These are phyloP conservation scores for Simalia tracyae DNA, from an alignment of 2,797 vertebrate genomes.

Conservation along the genomic window DNA sequence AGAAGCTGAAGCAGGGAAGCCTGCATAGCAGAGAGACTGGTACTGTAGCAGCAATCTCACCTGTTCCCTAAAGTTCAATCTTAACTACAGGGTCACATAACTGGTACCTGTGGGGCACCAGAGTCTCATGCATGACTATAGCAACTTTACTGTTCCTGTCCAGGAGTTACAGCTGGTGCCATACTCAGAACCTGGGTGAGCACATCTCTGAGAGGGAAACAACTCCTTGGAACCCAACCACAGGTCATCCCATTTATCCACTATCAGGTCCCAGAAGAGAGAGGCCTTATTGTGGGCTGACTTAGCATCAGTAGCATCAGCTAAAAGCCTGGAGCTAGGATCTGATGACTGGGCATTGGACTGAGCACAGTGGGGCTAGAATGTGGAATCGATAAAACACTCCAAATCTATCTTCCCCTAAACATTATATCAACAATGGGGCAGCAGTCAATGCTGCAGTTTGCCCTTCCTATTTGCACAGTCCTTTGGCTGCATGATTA, in stretches of 20 bases:
- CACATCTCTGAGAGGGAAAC: neutral
- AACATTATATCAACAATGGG: neutral
- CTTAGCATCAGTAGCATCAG: neutral
- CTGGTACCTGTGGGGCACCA: no score
- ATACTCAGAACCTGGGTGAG: neutral
- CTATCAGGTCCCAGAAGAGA: neutral
- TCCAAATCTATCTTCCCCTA: neutral
- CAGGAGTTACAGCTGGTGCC: neutral
- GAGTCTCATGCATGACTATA: no score
- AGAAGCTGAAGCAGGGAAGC: no score
- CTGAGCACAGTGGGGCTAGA: no score
- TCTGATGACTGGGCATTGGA: neutral
- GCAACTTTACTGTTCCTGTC: neutral
- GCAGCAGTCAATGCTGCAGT: neutral
- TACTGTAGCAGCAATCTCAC: no score
- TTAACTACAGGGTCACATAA: no score
- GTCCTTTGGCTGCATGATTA: neutral
- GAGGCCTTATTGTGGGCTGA: neutral
- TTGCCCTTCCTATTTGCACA: neutral
- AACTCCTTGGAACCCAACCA: neutral
- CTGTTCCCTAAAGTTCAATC: no score
- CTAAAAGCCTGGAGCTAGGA: neutral
- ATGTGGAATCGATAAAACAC: neutral
- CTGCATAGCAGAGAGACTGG: no score
- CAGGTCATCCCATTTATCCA: neutral